phyloP scores from a whole-genome alignment of 37 sponge, comb jelly and placozoan genomes.

The Crambe crambe region DNA sequence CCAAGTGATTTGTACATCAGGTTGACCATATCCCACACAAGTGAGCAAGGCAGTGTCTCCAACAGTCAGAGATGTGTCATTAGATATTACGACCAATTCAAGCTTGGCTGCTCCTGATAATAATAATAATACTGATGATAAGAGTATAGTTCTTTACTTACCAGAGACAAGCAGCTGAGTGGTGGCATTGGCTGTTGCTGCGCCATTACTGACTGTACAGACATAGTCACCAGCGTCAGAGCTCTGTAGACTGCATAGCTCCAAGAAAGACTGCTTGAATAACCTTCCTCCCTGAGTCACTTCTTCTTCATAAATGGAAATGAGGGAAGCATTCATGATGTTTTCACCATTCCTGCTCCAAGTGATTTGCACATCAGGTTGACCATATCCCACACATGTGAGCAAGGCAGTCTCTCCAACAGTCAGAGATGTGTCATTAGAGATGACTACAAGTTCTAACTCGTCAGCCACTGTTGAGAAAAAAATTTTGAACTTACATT shows the following conservation, averaged over 20 bases:
- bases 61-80: not conserved
- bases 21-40: constrained; percentile 26
- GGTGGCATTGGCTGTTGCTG: not conserved
- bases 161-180: not conserved
- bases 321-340: constrained; percentile 12
- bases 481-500: not conserved
- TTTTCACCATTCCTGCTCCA: constrained; percentile 18
- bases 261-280: constrained; percentile 23
- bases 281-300: not conserved
- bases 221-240: constrained; percentile 24
- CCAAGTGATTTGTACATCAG: constrained; percentile 13
- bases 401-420: constrained; percentile 12
- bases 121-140: not conserved
- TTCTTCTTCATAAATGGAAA: constrained; percentile 18
- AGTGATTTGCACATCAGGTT: constrained; percentile 9
- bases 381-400: constrained; percentile 21
- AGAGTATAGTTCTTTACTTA: not conserved
- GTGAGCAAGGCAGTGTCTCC: constrained; percentile 17
- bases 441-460: constrained; percentile 6
- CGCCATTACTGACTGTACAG: constrained; percentile 16
- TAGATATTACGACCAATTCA: not conserved
- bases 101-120: not conserved
- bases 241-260: constrained; percentile 22
- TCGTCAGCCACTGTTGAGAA: not conserved
- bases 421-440: constrained; percentile 3